Evolutionary conservation across 2,797 vertebrate species (phyloP).

Genomic region (Crenuchus spilurus): DNA sequence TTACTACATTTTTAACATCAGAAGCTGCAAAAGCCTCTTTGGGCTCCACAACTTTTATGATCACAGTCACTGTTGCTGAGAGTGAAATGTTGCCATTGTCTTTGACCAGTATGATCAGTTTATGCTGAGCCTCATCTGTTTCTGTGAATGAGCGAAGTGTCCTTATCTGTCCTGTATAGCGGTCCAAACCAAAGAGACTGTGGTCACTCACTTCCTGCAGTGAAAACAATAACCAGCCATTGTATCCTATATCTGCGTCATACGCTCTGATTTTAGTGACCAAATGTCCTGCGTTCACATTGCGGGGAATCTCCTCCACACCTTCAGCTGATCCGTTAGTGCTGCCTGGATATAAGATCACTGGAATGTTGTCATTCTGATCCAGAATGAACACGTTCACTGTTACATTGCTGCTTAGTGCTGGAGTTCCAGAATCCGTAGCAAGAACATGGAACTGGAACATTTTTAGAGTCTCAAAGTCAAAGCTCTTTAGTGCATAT

Average conservation of each 20-base stretch:
- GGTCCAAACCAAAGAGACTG: conserved; percentile 55
- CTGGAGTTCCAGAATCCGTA: conserved; percentile 42
- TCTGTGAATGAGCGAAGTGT: conserved; percentile 59
- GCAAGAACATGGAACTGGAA: conserved; percentile 58
- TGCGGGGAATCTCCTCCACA: conserved; percentile 46
- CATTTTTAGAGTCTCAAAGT: conserved; percentile 74
- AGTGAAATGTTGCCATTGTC: conserved; percentile 70
- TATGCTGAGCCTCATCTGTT: conserved; percentile 60
- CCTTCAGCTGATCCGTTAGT: conserved; percentile 46
- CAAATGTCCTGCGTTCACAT: conserved; percentile 51
- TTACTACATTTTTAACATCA: conserved; percentile 50
- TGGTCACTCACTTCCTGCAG: conserved; percentile 57
- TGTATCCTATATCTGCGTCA: conserved; percentile 58
- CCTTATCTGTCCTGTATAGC: conserved; percentile 61
- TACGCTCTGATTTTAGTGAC: conserved; percentile 60
- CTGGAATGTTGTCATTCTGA: conserved; percentile 59
- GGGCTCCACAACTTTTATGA: conserved; percentile 61
- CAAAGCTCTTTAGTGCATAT: conserved; percentile 76
- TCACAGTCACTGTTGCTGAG: conserved; percentile 64
- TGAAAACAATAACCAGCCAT: conserved; percentile 56
- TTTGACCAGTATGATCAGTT: conserved; percentile 66
- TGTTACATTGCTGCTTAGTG: conserved; percentile 47
- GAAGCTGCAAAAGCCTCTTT: conserved; percentile 63
- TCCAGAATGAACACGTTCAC: conserved; percentile 59
- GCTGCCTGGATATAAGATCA: conserved; percentile 47